Percentiles rank a stretch among this genome's conserved stretches.
Evolutionary conservation across 2,888 invertebrate genomes (phyloP).

Genomic region (Eristalis pertinax): DNA sequence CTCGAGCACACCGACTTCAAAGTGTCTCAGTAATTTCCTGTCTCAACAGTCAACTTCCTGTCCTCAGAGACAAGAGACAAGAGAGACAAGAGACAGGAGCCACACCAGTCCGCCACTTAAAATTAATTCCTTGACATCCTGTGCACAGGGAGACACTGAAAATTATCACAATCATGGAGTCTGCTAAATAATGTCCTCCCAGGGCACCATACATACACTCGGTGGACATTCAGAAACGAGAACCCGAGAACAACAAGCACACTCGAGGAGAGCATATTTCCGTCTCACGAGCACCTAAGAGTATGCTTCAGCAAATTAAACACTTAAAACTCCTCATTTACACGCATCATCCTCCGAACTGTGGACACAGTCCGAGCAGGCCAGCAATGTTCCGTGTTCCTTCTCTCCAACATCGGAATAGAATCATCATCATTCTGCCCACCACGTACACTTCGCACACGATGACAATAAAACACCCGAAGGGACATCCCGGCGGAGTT

Average conservation of each 20-base stretch:
- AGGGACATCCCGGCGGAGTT: constrained; percentile 66
- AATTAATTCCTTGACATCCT: constrained; percentile 69
- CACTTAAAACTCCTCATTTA: constrained; percentile 71
- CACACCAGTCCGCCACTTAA: constrained; percentile 60
- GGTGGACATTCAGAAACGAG: neutral
- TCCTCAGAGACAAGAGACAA: neutral
- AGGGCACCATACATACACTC: neutral
- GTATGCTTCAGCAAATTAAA: constrained; percentile 71
- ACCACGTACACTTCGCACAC: constrained; percentile 31
- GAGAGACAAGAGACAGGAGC: neutral
- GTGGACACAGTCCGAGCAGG: neutral
- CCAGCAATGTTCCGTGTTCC: neutral
- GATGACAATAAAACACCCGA: constrained; percentile 70
- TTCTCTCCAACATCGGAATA: constrained; percentile 40
- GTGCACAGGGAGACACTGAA: constrained; percentile 32
- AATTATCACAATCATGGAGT: constrained; percentile 56
- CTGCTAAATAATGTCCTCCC: constrained; percentile 48
- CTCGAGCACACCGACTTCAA: constrained; percentile 46
- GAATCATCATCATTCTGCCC: constrained; percentile 59
- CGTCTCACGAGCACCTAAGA: constrained; percentile 52
- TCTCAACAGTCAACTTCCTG: constrained; percentile 3
- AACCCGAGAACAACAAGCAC: neutral
- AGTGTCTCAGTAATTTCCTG: constrained; percentile 13
- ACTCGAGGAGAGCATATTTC: constrained; percentile 46
- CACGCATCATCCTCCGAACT: constrained; percentile 55